Base-by-base conservation (phyloP, 1,140 invertebrate species). In the Ips nitidus region DNA sequence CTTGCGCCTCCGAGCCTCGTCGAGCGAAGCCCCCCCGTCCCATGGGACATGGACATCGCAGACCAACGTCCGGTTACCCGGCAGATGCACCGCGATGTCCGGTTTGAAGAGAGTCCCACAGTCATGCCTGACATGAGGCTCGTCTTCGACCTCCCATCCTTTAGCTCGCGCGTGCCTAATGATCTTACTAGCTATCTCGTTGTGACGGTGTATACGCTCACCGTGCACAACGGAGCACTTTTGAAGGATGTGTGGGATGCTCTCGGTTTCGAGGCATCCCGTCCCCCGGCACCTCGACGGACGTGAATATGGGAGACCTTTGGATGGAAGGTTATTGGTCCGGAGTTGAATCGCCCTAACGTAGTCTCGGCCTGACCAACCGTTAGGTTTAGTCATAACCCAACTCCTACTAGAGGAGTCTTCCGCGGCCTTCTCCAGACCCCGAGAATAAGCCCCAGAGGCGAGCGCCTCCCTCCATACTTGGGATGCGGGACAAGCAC, bases 161-260 rank as follows among this genome's bases (percentile, higher is more conserved):
- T 58, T 71, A 2, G 3, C 0, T 3, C 36, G 36, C 47, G 56
- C 56, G 22, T 52, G 37, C 1, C 55, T 43, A 4, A 50, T 52
- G 4, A 75, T 41, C 6, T 52, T 69, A 7, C 40, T 38, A 5
- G 56, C 67, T 1, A 66, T 43, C 1, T 63, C n/a, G 52, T 74
- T 66, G 57, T 75, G 73, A 0, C 74, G 42, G 1, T n/a, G 6
- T 1, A 73, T 71, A 3, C 75, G 22, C n/a, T 64, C 43, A 8
- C 45, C 22, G 41, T 76, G 71, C 1, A 60, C 59, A 5, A 64
- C 40, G 1, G 66, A 63, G 43, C 74, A 75, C 2, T 45, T 41
- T 42, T 75, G 72, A 0, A 75, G 64, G 3, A 74, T 67, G 41
- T 75, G 74, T 1, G 59, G 70, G 0, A 75, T 37, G 4, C 5